Evolutionary conservation across 2,888 invertebrate species (phyloP).

Genomic region (Tinea pellionella): DNA sequence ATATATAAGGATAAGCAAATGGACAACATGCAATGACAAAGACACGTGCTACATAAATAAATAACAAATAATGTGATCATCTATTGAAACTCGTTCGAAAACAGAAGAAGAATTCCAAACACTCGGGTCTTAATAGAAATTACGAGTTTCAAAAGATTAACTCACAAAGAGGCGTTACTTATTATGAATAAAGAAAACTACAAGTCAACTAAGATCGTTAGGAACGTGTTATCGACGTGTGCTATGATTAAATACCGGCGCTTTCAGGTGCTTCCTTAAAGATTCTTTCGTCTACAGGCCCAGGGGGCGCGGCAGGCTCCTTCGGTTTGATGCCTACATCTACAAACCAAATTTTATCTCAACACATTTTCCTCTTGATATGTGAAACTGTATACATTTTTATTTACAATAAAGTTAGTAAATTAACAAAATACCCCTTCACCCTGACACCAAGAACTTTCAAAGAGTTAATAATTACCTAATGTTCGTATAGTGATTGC

Average conservation of each 20-base stretch:
- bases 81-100: background rate
- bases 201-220: background rate
- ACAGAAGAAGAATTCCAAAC: no score
- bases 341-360: constrained; percentile 40
- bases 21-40: background rate
- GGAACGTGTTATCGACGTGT: constrained; percentile 17
- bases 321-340: constrained; percentile 70
- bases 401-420: background rate
- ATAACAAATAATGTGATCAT: background rate
- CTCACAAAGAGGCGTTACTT: no score
- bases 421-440: background rate
- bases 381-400: no score
- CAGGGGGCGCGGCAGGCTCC: constrained; percentile 67
- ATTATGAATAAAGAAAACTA: background rate
- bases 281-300: constrained; percentile 72
- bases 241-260: constrained; percentile 69
- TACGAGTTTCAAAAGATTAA: no score
- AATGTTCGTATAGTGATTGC: constrained; percentile 89
- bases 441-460: background rate
- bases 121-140: no score
- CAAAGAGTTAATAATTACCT: constrained; percentile 69
- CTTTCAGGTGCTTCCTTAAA: constrained; percentile 77
- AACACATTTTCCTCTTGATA: background rate
- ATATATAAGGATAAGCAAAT: background rate
- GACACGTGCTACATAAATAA: constrained; percentile 5